Base-by-base conservation (phyloP, 2,888 invertebrate species). In the Drosophila borealis region DNA sequence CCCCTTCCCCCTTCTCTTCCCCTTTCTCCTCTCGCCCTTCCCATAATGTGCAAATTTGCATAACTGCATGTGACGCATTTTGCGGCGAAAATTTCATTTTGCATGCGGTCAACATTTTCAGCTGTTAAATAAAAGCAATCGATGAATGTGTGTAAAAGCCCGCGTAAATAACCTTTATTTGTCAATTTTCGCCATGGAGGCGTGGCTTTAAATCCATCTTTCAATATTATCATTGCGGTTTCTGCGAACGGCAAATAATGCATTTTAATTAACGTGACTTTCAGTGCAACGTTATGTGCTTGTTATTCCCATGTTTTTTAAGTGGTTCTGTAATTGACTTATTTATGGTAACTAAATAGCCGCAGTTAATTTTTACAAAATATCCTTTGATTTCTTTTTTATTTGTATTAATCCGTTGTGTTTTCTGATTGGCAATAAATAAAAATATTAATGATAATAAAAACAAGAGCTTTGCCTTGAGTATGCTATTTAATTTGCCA, bases 211-310 rank as follows among this genome's bases (percentile, higher is more conserved):
- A 37, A 10, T 5, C 34, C 36, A 21, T 14, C 14, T 29, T 14
- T 45, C 21, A 50, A 33, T 37, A 21, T 44, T 19, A 37, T 44
- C 34, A 25, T 14, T 25, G 42, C 29, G 14, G 25, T 17, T 17
- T 41, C 41, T 29, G 17, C 25, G 25, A 11, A 14, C 13, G 50
- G 10, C 21, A 50, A 49, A 65, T 34, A 64, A 51, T 17, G 9
- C 2, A 29, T 70, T 70, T 69, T 54, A 50, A 76, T 61, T 61
- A 51, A 41, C 42, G 54, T 54, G 64, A 14, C 65, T 37, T 17
- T 14, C 46, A n/a, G 6, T 44, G 45, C 21, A 25, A 44, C 36
- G 21, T 36, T 14, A 14, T 49, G 25, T 13, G 6, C 29, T 57
- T 41, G 2, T 36, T 36, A 44, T 48, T 44, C n/a, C 48, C 33